Base-by-base conservation (phyloP, 2,888 invertebrate genomes). In the Pseudoips prasinana region DNA sequence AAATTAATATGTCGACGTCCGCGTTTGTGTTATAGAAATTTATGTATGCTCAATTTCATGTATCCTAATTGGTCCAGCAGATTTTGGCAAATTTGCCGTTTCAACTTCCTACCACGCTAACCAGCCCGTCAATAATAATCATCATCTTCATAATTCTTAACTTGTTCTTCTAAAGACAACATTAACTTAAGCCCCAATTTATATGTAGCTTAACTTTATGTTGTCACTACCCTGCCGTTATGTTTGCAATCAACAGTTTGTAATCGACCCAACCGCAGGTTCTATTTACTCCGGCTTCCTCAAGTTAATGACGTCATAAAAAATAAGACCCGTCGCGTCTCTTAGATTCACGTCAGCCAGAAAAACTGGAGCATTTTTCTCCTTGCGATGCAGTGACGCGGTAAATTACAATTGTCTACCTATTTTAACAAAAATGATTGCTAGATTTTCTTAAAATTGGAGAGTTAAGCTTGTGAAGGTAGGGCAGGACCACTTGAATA, bases 291-390 rank as follows among this genome's bases (percentile, higher is more conserved):
- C 69, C 59, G 56, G 64, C 75, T 83, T 86, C 85, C 85, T 83
- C 60, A 44, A 72, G 69, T 77, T 86, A 85, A 85, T 84, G 81
- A 84, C 69, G 73, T 79, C 83, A 77, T 80, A 80, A 83, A 85
- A 83, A 81, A 77, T 80, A 80, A 83, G 84, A 82, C 77, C 68
- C 67, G 61, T 61, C 77, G 68, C 67, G 61, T 61, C 69, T 68
- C 59, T 67, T 62, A 75, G 64, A 65, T 60, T 70, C 67, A 64
- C 60, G 35, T 58, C 56, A 58, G 53, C 62, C 64, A 69, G 69
- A 76, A 77, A 73, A 74, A 77, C 67, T 64, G 62, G 59, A 59
- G 27, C 44, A 46, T 46, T 57, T 76, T 73, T 74, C 68, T 72
- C 49, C 52, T 64, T 56, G 60, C 55, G 32, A 61, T 56, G 71